Base-by-base conservation (phyloP, 2,888 invertebrate genomes). In the Anoncus sp. region DNA sequence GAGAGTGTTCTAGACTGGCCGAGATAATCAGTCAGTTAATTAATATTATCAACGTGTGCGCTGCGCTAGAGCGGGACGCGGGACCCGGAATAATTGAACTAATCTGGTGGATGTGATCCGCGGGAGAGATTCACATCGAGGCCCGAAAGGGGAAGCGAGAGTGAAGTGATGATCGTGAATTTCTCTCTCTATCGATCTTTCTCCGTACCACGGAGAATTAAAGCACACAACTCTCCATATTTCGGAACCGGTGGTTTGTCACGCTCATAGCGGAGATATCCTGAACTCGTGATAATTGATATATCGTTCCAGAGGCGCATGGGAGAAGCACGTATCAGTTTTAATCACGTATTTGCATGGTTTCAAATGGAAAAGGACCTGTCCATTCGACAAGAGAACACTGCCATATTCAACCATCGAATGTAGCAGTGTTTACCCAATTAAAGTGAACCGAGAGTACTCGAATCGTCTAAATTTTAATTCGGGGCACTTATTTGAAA, bases 1-100 rank as follows among this genome's bases (percentile, higher is more conserved):
- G 79, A 69, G 60, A 78, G 51, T 40, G 71, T 55, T 55, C 9
- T 18, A 66, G 60, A 47, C 55, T 38, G 63, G 70, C 20, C 47
- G 40, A 65, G 76, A 81, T 81, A 77, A 81, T 81, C 78, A 78
- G 53, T 57, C 55, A 57, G 75, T 78, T 81, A 80, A 81, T 81
- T 79, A 80, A 78, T 80, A 80, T 80, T 75, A 77, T 80, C 82
- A 80, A 70, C 77, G 77, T 75, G 74, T 55, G 63, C 45, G 66
- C 47, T 59, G 60, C 62, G 63, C 51, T 31, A 20, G 66, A 47
- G 20, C 59, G 35, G 55, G 45, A 51, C 66, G n/a, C n/a, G n/a
- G n/a, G 40, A 12, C 63, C 62, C 31, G 43, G 69, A 71, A 63
- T 78, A 72, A 75, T 78, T 78, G 57, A 67, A 78, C 66, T 78